phyloP scores from a whole-genome alignment of 2,888 invertebrate genomes.

The Napeogenes sylphis region DNA sequence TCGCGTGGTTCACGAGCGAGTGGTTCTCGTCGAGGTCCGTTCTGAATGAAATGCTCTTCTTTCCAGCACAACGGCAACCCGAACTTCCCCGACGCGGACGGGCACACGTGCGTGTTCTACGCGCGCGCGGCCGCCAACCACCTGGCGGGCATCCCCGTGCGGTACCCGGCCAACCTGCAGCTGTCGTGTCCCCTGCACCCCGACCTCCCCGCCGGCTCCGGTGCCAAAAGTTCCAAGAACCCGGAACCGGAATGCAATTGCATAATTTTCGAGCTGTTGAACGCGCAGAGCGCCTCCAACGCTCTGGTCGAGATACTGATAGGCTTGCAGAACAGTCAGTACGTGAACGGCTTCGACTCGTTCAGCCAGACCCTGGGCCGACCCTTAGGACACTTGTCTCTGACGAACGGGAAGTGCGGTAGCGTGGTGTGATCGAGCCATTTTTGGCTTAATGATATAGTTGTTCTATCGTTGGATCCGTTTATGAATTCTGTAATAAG shows the following conservation, averaged over 20 bases:
- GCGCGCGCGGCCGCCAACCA: conserved; percentile 74
- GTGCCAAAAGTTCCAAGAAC: conserved; percentile 50
- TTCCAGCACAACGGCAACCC: conserved; percentile 95
- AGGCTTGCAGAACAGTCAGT: conserved; percentile 69
- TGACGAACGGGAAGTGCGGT: conserved; percentile 70
- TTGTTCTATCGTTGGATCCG: conserved; percentile 1
- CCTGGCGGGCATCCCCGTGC: conserved; percentile 64
- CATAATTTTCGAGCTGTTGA: conserved; percentile 65
- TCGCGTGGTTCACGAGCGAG: no score
- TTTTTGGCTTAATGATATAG: conserved; percentile 1
- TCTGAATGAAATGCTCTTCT: background rate
- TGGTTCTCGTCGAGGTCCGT: no score
- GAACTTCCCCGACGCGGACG: conserved; percentile 85
- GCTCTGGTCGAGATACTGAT: conserved; percentile 68
- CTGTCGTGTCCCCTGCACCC: conserved; percentile 66
- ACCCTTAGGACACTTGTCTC: conserved; percentile 53
- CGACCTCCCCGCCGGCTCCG: conserved; percentile 41
- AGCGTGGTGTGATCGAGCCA: conserved; percentile 56
- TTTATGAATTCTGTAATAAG: background rate
- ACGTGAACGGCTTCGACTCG: conserved; percentile 61
- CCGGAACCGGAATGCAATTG: conserved; percentile 71
- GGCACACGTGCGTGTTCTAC: conserved; percentile 73
- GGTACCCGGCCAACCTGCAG: conserved; percentile 59
- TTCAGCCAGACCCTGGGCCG: conserved; percentile 56
- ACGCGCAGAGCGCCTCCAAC: conserved; percentile 67